phyloP scores from a whole-genome alignment of 2,797 vertebrate genomes.

The Threskiornis aethiopicus region DNA sequence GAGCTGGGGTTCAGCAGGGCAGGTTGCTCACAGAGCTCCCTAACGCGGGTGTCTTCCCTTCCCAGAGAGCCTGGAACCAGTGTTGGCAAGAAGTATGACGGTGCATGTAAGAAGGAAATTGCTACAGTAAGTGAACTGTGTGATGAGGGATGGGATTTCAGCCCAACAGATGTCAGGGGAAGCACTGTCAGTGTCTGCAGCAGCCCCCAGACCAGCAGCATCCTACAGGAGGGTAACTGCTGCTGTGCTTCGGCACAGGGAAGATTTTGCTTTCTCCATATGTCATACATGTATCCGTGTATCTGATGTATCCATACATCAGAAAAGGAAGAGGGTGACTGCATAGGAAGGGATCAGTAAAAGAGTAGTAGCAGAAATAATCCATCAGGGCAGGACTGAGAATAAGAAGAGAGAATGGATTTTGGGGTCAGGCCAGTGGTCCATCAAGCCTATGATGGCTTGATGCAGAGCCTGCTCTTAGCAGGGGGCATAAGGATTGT shows the following conservation, averaged over 20 bases:
- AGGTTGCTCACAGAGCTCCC: not conserved
- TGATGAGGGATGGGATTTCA: not conserved
- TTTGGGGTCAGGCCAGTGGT: not conserved
- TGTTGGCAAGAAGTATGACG: not conserved
- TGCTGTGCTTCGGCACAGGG: not conserved
- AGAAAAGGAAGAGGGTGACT: not conserved
- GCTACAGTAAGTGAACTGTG: not conserved
- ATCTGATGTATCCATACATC: not conserved
- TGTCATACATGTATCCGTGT: rapidly evolving
- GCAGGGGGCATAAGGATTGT: not conserved
- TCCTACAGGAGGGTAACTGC: not conserved
- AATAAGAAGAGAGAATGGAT: not conserved
- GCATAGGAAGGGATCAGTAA: not conserved
- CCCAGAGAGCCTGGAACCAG: slow-evolving; percentile 17
- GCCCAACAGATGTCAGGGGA: not conserved
- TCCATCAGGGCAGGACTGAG: not conserved
- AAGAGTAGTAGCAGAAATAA: not conserved
- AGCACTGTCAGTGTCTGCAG: not conserved
- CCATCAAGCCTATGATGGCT: not conserved
- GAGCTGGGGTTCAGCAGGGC: not conserved
- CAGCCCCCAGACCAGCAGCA: not conserved
- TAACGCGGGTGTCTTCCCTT: not conserved
- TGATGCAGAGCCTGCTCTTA: not conserved
- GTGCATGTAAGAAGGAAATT: slow-evolving; percentile 38
- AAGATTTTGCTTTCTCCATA: not conserved